Evolutionary conservation across 2,113 vertebrate genomes (phyloP), one percentile per base, ranked within the genome.

Genomic region (Hassar affinis): DNA sequence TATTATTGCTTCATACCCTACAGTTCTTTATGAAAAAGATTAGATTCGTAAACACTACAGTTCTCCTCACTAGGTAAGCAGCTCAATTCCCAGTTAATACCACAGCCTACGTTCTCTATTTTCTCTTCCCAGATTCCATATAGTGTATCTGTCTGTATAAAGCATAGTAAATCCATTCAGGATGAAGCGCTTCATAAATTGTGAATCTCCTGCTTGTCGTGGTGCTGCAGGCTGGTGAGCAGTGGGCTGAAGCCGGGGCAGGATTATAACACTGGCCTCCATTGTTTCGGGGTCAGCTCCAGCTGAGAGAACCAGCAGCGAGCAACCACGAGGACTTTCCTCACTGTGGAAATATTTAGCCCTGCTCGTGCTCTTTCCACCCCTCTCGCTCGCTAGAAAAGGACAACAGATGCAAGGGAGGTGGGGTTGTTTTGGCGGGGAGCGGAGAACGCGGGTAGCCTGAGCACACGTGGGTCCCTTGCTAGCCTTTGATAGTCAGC

Each of bases 301-400:
- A 83, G 76, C 69, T 87, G 77, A 85, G 54, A 14, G 56, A 51
- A 56, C 42, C 83, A 42, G 61, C 74, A 78, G 84, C 47, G 25
- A 68, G 12, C 59, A 1, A 49, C 84, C 82, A 72, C 4, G n/a
- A 85, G 84, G 72, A 54, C 75, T 90, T 87, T 86, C 78, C 82
- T 89, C 86, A 85, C 83, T 52, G 69, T 89, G 85, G 84, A 87
- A 89, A 87, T 82, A 79, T 85, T 86, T 82, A 51, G 79, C 54
- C 47, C 87, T 77, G 76, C 11, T 6, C 59, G 54, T 71, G 49
- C 52, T 72, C 72, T 81, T 82, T 42, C 76, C 75, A 52, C 61
- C 33, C 22, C 59, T 35, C 56, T 57, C 25, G 17, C 61, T 52
- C 56, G n/a, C 64, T 59, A 79, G 75, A 83, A 78, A 83, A 83